Evolutionary conservation across 2,888 invertebrate species (phyloP), one percentile per base, ranked within the genome.

Genomic region (Willowsia nigromaculata): DNA sequence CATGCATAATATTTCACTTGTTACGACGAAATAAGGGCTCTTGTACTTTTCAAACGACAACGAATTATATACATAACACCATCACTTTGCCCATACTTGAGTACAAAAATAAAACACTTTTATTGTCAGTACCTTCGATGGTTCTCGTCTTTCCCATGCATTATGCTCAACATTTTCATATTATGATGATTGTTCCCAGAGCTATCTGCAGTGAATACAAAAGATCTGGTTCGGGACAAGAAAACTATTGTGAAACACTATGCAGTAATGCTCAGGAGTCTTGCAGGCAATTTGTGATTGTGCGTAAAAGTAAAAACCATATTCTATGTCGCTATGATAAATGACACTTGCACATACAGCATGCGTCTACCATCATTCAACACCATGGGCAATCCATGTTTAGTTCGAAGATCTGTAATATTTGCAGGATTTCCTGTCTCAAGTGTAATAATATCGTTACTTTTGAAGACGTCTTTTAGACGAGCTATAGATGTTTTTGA

Each of bases 1-100:
- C 65, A 82, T 43, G 37, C 53, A 68, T 50, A 71, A 83, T 71
- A 83, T 83, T 83, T 83, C 71, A 56, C 81, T 81, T 81, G 81
- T 43, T 27, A 30, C 59, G 3, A 30, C 59, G 25, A 2, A 40
- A 43, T 25, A 71, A 43, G 22, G 33, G 15, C 59, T 7, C 65
- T 68, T 68, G 37, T 4, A 22, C 11, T 68, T 68, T 68, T 68
- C 65, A 68, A 68, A 68, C 6, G 22, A 71, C 22, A 40, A 43
- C 18, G 40, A 7, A n/a, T 68, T 68, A 68, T 65, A 30, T 65
- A n/a, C 30, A 65, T 65, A 65, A 65, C 65, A 30, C n/a, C 30
- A 33, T 37, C 37, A 68, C 2, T 7, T 68, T 68, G 65, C n/a
- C 65, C 65, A 37, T 68, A 37, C 11, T 1, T 68, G 37, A 68